phyloP scores from a whole-genome alignment of 2,797 vertebrate genomes.

The Sternarchorhynchus goeldii region DNA sequence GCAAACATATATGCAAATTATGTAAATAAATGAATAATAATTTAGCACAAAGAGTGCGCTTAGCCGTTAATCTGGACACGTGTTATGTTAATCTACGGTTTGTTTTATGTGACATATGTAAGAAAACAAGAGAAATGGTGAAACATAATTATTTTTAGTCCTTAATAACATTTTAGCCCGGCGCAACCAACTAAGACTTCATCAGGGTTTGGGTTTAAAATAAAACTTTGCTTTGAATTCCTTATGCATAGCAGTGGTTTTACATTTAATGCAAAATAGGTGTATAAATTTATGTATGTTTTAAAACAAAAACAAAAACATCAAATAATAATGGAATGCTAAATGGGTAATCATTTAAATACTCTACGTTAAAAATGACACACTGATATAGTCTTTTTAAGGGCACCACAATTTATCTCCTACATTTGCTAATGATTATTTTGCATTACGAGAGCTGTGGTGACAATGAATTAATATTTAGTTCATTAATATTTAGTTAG shows the following conservation, averaged over 20 bases:
- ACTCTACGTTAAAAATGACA: neutral
- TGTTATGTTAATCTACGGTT: neutral
- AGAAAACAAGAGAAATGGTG: too few relatives aligned
- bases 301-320: neutral
- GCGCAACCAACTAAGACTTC: neutral
- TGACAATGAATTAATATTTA: neutral
- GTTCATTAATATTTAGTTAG: too few relatives aligned
- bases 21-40: neutral
- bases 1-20: conserved; percentile 17
- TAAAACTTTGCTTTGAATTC: neutral
- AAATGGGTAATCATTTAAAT: neutral
- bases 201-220: neutral
- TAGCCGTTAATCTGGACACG: neutral
- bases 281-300: neutral
- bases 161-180: neutral
- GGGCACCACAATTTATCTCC: neutral
- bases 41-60: neutral
- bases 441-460: neutral
- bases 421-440: neutral
- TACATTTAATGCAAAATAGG: neutral
- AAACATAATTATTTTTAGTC: neutral
- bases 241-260: neutral
- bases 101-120: neutral
- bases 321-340: neutral
- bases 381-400: neutral